Evolutionary conservation across 2,888 invertebrate species (phyloP), one percentile per base, ranked within the genome.

Genomic region (Calephelis perditalis): DNA sequence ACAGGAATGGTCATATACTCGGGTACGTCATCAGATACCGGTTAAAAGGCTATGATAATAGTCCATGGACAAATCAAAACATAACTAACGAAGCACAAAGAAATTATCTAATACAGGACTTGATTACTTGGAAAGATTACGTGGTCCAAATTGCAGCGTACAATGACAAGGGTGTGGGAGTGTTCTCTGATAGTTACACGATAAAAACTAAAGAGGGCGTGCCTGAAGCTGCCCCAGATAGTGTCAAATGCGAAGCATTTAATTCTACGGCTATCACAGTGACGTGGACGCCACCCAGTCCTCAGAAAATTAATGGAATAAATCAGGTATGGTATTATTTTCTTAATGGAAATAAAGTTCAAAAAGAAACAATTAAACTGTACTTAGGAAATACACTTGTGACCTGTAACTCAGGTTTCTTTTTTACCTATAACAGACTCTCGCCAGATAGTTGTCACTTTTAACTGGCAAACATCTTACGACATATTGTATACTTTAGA

Each of bases 101-200:
- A 71, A 97, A 96, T 80, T 98, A 95, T 76, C 92, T 98, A 2
- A 96, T 99, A 60, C 89, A 96, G 71, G 98, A 98, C 74, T 91
- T 99, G 66, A 99, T 99, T 63, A 98, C 98, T 0, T 99, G 98
- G 98, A 98, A 98, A 80, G 98, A 98, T 83, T 99, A 99, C 77
- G 94, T 97, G 60, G 95, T 99, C 0, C 97, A 97, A 89, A 97
- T 99, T 63, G 98, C 99, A 0, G 98, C 99, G 0, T 99, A 96
- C 79, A 99, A 99, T 81, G 96, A 97, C 71, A 97, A 98, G 90
- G 99, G 99, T 0, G 95, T 97, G 4, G 99, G 99, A 0, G 94
- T 96, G 0, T 99, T 95, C 78, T 97, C 97, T 12, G 96, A 96
- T 9, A 96, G 96, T 62, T 95, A 98, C 55, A 96, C 95, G 77